Evolutionary conservation across 2,113 vertebrate genomes (phyloP).

Genomic region (Todiramphus chloris): DNA sequence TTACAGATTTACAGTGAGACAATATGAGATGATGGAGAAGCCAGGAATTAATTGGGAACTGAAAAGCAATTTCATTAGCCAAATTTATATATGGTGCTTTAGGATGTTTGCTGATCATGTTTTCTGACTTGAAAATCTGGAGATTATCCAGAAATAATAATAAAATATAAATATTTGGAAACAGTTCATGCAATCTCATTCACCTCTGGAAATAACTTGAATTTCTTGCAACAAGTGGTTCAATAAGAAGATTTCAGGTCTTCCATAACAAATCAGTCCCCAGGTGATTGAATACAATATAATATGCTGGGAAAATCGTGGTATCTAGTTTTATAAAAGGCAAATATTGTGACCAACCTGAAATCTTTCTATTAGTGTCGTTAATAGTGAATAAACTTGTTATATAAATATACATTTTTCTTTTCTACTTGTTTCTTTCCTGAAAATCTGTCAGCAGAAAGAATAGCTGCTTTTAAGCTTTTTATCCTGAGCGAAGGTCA

Average conservation of each 20-base stretch:
- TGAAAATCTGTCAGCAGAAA: neutral
- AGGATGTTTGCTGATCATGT: neutral
- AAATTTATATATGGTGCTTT: neutral
- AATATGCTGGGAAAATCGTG: neutral
- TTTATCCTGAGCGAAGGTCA: neutral
- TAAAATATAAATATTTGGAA: neutral
- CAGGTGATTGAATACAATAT: neutral
- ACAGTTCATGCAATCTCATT: neutral
- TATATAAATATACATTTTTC: neutral
- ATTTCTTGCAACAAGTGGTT: neutral
- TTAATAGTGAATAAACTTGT: neutral
- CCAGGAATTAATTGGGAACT: neutral
- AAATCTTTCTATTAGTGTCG: neutral
- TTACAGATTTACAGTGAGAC: neutral
- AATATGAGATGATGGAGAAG: neutral
- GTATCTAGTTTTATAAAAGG: neutral
- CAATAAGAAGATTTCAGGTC: neutral
- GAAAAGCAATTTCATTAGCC: neutral
- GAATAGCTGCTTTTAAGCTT: neutral
- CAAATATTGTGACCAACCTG: neutral
- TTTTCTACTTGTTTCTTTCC: neutral
- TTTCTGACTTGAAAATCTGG: neutral
- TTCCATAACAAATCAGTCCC: neutral
- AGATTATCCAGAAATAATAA: neutral
- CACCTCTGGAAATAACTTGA: neutral